A percentile compares a stretch with the other conserved stretches of the same genome.
Evolutionary conservation across 2,888 invertebrate genomes (phyloP).

Genomic region (Cynaeus angustus): DNA sequence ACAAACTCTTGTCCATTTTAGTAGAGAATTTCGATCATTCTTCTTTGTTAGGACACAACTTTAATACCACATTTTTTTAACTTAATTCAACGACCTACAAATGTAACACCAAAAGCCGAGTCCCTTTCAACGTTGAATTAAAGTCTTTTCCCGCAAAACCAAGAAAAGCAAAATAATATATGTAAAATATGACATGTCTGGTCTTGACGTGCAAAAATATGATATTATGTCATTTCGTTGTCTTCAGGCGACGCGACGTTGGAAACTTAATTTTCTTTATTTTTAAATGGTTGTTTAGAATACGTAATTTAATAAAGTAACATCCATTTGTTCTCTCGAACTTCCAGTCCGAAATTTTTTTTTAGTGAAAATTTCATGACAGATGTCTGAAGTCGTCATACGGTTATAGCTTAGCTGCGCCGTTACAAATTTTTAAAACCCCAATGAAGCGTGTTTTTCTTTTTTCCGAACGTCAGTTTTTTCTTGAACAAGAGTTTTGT

Average conservation of each 20-base stretch:
- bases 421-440: conserved; percentile 22
- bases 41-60: too few species aligned
- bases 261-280: conserved; percentile 15
- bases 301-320: not conserved
- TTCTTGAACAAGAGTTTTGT: not conserved
- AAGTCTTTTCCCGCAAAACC: too few species aligned
- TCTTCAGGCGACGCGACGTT: conserved; percentile 12
- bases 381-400: conserved; percentile 4
- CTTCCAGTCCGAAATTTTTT: conserved; percentile 5
- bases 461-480: not conserved
- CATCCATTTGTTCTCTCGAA: too few species aligned
- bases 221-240: conserved; percentile 21
- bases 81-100: too few species aligned
- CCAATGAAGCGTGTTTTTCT: conserved; percentile 1
- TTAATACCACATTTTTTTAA: too few species aligned
- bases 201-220: conserved; percentile 7
- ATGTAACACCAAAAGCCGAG: too few species aligned
- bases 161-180: conserved; percentile 10
- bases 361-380: conserved; percentile 20
- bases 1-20: too few species aligned
- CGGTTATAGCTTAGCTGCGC: not conserved
- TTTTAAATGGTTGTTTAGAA: conserved; percentile 14
- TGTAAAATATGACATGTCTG: conserved; percentile 13
- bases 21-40: too few species aligned
- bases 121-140: too few species aligned